These are phyloP conservation scores for Rhea americana DNA, from an alignment of 2,113 vertebrate species.

Conservation along the genomic window DNA sequence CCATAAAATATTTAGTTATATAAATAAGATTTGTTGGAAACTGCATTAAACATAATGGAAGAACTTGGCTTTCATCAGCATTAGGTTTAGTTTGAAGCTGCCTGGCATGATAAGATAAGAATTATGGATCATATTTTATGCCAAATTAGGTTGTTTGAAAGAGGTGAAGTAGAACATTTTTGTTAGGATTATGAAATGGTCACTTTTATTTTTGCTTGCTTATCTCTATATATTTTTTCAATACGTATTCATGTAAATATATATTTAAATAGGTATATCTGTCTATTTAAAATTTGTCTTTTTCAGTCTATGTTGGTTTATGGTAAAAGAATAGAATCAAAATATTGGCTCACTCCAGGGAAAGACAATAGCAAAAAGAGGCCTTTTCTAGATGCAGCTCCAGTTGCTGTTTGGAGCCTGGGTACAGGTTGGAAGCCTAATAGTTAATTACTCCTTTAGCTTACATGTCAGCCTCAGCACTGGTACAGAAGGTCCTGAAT, in stretches of 20 bases:
- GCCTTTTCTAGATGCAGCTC: neutral
- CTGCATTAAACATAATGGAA: neutral
- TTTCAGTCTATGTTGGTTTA: neutral
- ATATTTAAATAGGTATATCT: neutral
- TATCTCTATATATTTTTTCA: neutral
- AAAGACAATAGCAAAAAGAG: neutral
- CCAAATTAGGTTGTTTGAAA: neutral
- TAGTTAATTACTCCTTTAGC: neutral
- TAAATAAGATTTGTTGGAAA: neutral
- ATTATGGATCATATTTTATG: neutral
- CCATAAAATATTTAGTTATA: conserved; percentile 1
- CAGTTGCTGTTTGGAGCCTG: neutral
- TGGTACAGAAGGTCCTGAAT: neutral
- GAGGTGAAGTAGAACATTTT: neutral
- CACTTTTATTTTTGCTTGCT: neutral
- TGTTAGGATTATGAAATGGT: neutral
- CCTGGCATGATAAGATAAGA: neutral
- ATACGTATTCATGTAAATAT: neutral
- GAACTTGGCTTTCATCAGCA: neutral
- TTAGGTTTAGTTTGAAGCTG: neutral
- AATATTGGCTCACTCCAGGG: neutral
- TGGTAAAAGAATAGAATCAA: neutral
- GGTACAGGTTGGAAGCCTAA: neutral
- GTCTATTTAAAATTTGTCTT: neutral
- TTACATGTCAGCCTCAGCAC: neutral